Evolutionary conservation across 2,797 vertebrate species (phyloP).

Genomic region (Macroramphosus scolopax): DNA sequence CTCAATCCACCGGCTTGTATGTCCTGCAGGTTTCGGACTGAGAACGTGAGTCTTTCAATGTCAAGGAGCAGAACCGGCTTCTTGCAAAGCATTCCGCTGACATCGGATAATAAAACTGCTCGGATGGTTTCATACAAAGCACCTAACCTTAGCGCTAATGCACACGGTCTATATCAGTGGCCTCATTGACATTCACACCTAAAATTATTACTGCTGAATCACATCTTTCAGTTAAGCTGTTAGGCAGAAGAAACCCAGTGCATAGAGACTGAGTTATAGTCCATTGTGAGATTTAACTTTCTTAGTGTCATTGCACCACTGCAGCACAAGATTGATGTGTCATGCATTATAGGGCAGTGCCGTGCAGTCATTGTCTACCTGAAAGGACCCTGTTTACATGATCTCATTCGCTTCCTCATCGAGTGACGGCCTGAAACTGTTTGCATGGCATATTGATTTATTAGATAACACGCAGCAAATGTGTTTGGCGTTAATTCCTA

Average conservation of each 20-base stretch:
- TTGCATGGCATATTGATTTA: conserved; percentile 38
- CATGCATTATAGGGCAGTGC: conserved; percentile 33
- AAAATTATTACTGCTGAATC: conserved; percentile 57
- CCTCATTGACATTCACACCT: conserved; percentile 48
- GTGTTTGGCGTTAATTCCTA: conserved; percentile 6
- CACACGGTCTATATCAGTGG: conserved; percentile 28
- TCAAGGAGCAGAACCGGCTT: conserved; percentile 8
- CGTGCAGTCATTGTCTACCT: conserved; percentile 37
- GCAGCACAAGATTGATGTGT: conserved; percentile 41
- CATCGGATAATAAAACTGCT: conserved; percentile 21
- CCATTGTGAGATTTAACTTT: conserved; percentile 41
- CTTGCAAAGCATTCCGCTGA: conserved; percentile 5
- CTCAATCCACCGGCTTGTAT: conserved; percentile 5
- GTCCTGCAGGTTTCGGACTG: conserved; percentile 16
- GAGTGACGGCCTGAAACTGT: conserved; percentile 14
- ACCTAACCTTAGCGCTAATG: conserved; percentile 33
- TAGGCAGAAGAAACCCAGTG: conserved; percentile 20
- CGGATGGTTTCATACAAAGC: conserved; percentile 16
- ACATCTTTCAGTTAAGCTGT: conserved; percentile 32
- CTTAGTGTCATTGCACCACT: conserved; percentile 43
- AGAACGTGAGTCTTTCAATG: conserved; percentile 18
- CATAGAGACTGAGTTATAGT: conserved; percentile 45
- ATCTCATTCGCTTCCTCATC: conserved; percentile 31
- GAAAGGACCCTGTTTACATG: conserved; percentile 33
- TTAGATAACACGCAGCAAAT: conserved; percentile 11